Evolutionary conservation across 2,797 vertebrate species (phyloP), one percentile per base, ranked within the genome.

Genomic region (Epinephelus malabaricus): DNA sequence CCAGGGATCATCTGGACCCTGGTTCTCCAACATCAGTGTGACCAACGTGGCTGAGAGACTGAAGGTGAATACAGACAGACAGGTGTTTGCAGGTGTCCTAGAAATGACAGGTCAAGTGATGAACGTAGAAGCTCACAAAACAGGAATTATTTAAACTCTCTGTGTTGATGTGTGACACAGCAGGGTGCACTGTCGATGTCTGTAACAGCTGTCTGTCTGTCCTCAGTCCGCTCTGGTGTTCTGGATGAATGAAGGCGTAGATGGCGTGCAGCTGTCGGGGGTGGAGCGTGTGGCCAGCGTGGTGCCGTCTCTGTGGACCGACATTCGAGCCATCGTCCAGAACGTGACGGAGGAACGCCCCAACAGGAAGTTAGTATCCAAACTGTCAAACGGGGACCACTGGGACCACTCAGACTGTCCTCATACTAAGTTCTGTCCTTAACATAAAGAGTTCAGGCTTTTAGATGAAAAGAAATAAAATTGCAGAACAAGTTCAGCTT

Each of bases 171-270:
- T 27, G 25, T 27, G 25, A 27, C 25, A 27, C 25, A 27, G 25
- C 3, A 3, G 25, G 3, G 27, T 27, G 27, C 27, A 27, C 27
- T 30, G 27, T 30, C 5, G 27, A 30, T 30, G 27, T 30, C 27
- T 30, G 5, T 30, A 30, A 30, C 23, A 23, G 23, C 27, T 40
- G 38, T 2, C 38, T 11, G 38, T 40, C 8, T 43, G 19, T 64
- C 18, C 19, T 68, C 70, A 98, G 97, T 88, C 91, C 1, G 97
- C 96, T 1, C 85, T 98, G 86, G 87, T 88, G 0, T 96, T 95
- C 86, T 98, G 97, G 97, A 78, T 97, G 68, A 19, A 89, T 0
- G 23, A 86, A 11, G 96, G 95, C 0, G 93, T 97, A 51, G 95
- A 96, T 0, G 97, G 97, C 0, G 88, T 98, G 84, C 96, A 96